Base-by-base conservation (phyloP, 2,888 invertebrate species). In the Sarcophaga variegata region DNA sequence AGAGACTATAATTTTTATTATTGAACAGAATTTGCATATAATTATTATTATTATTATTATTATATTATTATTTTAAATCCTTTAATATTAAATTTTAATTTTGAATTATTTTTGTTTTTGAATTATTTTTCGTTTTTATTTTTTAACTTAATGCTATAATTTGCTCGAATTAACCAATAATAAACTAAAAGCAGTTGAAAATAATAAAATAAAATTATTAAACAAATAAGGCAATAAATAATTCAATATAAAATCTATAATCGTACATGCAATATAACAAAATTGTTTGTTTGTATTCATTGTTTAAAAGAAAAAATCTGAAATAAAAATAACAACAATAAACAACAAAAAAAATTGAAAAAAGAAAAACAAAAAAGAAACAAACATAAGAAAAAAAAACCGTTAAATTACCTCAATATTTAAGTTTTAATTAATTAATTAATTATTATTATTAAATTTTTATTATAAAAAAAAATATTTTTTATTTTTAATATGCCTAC, bases 321-420 rank as follows among this genome's bases (percentile, higher is more conserved):
- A 25, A 54, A 74, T 37, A 75, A 74, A 49, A 49, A 54, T 45
- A 74, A 64, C 64, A 82, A 82, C 70, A 82, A 82, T 76, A 81
- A 82, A 82, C 75, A 75, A 75, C 62, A 37, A 25, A 71, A 54
- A 75, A 54, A 22, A 22, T 22, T 22, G 22, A 22, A 22, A 22
- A 22, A 22, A 22, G 1, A 22, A 22, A 22, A 22, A 22, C 20
- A 59, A 45, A 69, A 27, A 49, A 82, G 71, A 63, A 82, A 82
- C 64, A 76, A 83, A 82, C 70, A 75, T 67, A 69, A 14, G 11
- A 71, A 71, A n/a, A 37, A 4, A 20, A 60, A 83, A 81, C 83
- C 88, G 80, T 83, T 85, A 88, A 78, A 85, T 88, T 85, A 88
- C 85, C 85, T 88, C 88, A 75, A 75, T 71, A 76, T 67, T 72